A percentile compares a stretch with the other conserved stretches of the same genome.
phyloP scores from a whole-genome alignment of 2,797 vertebrate species.

The Scolopax rusticola region DNA sequence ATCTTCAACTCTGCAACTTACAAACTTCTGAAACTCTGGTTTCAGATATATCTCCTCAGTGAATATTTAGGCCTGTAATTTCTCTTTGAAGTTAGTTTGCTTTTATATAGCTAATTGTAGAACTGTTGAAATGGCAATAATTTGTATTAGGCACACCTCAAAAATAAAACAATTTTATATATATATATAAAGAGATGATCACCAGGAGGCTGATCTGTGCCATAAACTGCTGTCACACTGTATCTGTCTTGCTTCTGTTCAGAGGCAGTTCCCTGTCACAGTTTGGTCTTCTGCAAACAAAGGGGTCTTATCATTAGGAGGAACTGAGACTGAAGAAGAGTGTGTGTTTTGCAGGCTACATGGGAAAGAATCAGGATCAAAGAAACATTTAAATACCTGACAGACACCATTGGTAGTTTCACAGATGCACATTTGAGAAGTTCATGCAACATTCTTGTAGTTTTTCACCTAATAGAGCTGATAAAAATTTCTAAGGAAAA shows the following conservation, averaged over 20 bases:
- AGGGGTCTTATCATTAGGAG: neutral
- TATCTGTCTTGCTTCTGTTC: neutral
- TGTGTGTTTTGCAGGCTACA: neutral
- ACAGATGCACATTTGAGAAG: neutral
- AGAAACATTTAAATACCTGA: neutral
- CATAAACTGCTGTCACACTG: neutral
- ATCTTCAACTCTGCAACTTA: constrained; percentile 9
- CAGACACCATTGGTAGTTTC: neutral
- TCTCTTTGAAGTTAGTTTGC: neutral
- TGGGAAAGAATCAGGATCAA: neutral
- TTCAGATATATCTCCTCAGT: constrained; percentile 31
- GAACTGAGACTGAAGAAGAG: neutral
- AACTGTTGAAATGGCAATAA: neutral
- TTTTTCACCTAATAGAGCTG: neutral
- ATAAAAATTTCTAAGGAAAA: neutral
- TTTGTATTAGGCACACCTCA: neutral
- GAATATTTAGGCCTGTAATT: neutral
- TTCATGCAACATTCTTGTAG: neutral
- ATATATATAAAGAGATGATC: neutral
- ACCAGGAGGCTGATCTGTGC: neutral
- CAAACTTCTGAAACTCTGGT: constrained; percentile 5
- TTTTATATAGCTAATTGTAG: neutral
- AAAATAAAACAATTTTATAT: neutral
- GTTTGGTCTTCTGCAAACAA: neutral
- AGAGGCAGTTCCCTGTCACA: neutral